Evolutionary conservation across 2,113 vertebrate genomes (phyloP).

Genomic region (Mixornis gularis): DNA sequence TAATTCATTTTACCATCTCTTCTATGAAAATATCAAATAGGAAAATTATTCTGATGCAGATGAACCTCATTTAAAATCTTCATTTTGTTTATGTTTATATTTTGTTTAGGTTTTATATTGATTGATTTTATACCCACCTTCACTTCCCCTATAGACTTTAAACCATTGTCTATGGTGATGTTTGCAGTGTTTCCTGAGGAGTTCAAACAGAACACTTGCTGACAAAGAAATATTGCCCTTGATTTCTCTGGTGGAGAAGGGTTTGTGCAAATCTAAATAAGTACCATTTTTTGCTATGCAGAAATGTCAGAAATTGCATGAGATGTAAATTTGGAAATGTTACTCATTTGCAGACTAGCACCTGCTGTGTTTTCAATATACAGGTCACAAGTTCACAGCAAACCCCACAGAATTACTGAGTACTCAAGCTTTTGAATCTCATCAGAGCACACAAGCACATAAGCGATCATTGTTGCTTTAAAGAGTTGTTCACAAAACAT

Average conservation of each 20-base stretch:
- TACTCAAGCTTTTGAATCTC: background rate
- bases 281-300: background rate
- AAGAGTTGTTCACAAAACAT: background rate
- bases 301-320: background rate
- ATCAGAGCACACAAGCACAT: background rate
- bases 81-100: slow-evolving; percentile 22
- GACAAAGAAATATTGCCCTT: background rate
- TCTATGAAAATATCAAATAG: background rate
- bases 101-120: slow-evolving; percentile 37
- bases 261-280: background rate
- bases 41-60: background rate
- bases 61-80: slow-evolving; percentile 34
- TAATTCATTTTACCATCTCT: background rate
- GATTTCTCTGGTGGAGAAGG: background rate
- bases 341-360: background rate
- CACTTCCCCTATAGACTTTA: background rate
- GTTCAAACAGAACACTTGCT: background rate
- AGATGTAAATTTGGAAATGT: background rate
- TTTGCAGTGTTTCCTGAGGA: background rate
- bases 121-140: background rate
- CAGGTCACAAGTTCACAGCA: background rate
- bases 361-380: background rate
- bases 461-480: background rate
- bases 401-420: background rate
- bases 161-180: background rate